Percentiles rank a stretch among this genome's conserved stretches.
Evolutionary conservation across 2,113 vertebrate genomes (phyloP).

Genomic region (Callithrix jacchus): DNA sequence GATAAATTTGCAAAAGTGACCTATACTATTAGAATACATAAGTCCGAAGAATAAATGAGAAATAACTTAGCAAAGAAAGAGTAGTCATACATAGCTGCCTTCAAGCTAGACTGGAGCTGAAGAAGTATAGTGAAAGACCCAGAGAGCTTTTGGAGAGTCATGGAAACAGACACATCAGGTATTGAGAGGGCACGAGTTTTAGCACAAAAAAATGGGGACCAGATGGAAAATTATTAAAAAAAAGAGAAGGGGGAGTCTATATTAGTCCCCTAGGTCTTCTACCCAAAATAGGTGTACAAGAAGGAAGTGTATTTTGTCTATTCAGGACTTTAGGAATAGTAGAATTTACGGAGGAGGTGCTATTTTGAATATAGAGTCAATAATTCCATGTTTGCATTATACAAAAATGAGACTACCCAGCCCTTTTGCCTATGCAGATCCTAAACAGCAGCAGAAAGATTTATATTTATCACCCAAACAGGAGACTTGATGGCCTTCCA

Average conservation of each 20-base stretch:
- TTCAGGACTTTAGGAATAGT: neutral
- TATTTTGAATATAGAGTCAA: neutral
- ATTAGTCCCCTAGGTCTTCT: neutral
- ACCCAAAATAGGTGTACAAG: rapidly evolving
- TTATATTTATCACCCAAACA: neutral
- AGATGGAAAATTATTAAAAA: neutral
- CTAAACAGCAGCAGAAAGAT: neutral
- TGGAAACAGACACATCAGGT: neutral
- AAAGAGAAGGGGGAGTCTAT: neutral
- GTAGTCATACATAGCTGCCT: neutral
- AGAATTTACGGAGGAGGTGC: neutral
- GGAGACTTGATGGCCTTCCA: neutral
- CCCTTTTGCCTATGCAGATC: neutral
- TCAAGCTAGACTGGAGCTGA: neutral
- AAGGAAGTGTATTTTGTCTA: neutral
- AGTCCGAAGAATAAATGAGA: neutral
- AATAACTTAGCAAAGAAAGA: neutral
- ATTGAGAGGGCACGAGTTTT: neutral
- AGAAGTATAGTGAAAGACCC: neutral
- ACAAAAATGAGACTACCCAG: neutral
- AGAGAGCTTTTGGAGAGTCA: neutral
- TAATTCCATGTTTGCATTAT: neutral
- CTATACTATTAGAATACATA: neutral
- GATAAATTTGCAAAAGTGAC: neutral
- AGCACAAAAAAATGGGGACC: neutral